Conservation (phyloP, 2,888 invertebrate species). For the Rutpela maculata region DNA sequence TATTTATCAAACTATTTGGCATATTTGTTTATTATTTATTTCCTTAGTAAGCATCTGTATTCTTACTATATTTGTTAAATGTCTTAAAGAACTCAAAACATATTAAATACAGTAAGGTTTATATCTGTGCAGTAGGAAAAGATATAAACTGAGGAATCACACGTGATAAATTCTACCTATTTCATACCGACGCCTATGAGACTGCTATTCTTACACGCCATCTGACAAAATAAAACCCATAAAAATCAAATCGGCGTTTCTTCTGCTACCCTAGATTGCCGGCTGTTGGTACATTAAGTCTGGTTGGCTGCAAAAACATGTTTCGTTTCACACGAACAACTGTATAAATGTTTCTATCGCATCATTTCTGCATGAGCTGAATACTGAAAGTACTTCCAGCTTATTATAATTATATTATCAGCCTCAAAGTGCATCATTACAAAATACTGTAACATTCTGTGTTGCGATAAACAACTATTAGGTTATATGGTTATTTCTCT, state of each 20-base stretch:
- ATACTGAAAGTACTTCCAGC: not conserved
- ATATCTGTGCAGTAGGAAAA: not conserved
- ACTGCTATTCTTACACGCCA: constrained; percentile 15
- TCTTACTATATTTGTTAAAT: too few relatives aligned
- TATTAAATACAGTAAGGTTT: not conserved
- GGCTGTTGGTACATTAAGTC: constrained; percentile 20
- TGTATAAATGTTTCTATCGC: constrained; percentile 35
- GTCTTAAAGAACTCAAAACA: too few relatives aligned
- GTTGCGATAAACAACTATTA: not conserved
- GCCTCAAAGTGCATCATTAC: not conserved
- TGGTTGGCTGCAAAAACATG: constrained; percentile 23
- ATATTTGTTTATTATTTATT: too few relatives aligned
- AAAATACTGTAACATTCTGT: not conserved
- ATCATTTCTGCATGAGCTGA: constrained; percentile 18
- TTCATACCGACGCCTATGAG: constrained; percentile 4
- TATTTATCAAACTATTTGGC: too few relatives aligned
- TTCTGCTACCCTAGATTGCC: constrained; percentile 1
- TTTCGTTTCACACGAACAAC: constrained; percentile 33
- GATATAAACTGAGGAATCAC: not conserved
- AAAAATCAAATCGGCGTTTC: constrained; percentile 24
- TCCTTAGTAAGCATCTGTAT: too few relatives aligned
- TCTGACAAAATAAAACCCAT: constrained; percentile 34
- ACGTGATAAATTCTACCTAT: constrained; percentile 8
- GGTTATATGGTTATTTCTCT: not conserved
- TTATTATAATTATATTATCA: not conserved